Percentiles rank a stretch among this genome's conserved stretches.
Evolutionary conservation across 2,888 invertebrate species (phyloP).

Genomic region (Ophion ellenae): DNA sequence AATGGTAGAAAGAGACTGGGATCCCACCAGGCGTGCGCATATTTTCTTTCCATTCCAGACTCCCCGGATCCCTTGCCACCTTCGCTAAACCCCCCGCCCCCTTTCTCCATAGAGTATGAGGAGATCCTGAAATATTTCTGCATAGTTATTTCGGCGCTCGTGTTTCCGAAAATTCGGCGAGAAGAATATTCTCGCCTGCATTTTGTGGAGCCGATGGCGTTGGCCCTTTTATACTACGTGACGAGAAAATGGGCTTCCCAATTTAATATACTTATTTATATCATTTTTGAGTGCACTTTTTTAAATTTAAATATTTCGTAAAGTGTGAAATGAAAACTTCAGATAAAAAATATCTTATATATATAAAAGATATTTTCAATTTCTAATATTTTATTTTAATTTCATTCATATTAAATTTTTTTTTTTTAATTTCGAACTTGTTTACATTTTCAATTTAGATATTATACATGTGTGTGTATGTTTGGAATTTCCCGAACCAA

Average conservation of each 20-base stretch:
- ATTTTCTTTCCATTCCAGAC: slow-evolving; percentile 16
- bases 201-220: neutral
- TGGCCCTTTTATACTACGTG: neutral
- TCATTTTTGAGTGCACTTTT: too few relatives aligned
- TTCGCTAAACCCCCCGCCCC: too few relatives aligned
- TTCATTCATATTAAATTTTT: too few relatives aligned
- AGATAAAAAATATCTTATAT: too few relatives aligned
- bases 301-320: too few relatives aligned
- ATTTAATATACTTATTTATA: neutral
- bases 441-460: too few relatives aligned
- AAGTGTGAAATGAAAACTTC: too few relatives aligned
- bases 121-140: slow-evolving; percentile 29
- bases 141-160: slow-evolving; percentile 5
- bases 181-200: slow-evolving; percentile 15
- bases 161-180: slow-evolving; percentile 26
- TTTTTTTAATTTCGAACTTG: too few relatives aligned
- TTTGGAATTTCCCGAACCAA: too few relatives aligned
- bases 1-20: neutral
- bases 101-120: neutral
- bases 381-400: too few relatives aligned
- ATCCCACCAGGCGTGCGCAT: slow-evolving; percentile 4
- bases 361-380: too few relatives aligned
- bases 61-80: neutral
- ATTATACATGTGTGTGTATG: too few relatives aligned
- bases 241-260: neutral